Evolutionary conservation across 1,140 invertebrate genomes (phyloP).

Genomic region (Latrodectus geometricus): DNA sequence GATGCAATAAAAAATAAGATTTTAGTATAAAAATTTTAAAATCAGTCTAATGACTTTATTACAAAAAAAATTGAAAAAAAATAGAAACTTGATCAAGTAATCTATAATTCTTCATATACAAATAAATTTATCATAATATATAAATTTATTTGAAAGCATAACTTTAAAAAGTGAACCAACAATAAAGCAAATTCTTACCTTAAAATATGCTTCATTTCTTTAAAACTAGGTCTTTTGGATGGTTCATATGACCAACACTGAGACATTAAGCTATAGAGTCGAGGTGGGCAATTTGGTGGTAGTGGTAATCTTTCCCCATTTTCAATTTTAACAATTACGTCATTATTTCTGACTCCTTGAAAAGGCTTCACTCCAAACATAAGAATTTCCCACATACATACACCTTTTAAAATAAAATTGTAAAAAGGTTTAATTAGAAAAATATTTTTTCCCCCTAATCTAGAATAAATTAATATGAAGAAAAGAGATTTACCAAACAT

Average conservation of each 20-base stretch:
- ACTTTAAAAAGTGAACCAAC: background rate
- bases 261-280: constrained; percentile 94
- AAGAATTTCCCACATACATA: constrained; percentile 99
- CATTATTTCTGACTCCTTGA: constrained; percentile 96
- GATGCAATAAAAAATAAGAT: no score
- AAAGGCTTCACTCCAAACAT: constrained; percentile 98
- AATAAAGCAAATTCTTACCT: constrained; percentile 74
- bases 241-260: constrained; percentile 97
- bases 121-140: no score
- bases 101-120: no score
- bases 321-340: constrained; percentile 96
- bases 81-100: no score
- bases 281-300: constrained; percentile 89
- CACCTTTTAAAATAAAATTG: constrained; percentile 75
- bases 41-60: no score
- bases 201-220: constrained; percentile 85
- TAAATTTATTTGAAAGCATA: no score
- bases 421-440: background rate
- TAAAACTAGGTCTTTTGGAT: constrained; percentile 89
- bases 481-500: constrained; percentile 86
- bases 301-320: constrained; percentile 92
- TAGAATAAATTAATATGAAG: background rate
- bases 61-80: no score
- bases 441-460: background rate
- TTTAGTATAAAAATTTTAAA: no score